Percentiles rank a stretch among this genome's conserved stretches.
Conservation (phyloP, 53 echinoderm and acorn worm species). For the Holothuria leucospilota region DNA sequence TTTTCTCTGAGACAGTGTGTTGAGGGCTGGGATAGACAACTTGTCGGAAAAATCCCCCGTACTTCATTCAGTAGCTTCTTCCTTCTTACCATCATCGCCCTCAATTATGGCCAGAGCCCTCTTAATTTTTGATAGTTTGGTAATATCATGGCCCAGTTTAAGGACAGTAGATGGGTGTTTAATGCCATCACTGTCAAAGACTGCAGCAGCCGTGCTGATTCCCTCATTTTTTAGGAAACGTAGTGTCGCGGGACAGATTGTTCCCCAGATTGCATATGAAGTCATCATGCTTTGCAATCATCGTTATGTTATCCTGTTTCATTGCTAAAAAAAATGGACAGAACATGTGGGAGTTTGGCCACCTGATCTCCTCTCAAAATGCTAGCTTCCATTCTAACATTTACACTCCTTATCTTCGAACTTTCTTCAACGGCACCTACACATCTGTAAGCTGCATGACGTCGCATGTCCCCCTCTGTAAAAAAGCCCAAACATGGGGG, state of each 20-base stretch:
- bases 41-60: neutral
- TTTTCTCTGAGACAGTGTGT: neutral
- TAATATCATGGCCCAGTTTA: slow-evolving; percentile 15
- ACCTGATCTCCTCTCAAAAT: too few relatives aligned
- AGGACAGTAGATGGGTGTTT: slow-evolving; percentile 24
- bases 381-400: too few relatives aligned
- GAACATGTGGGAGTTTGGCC: too few relatives aligned
- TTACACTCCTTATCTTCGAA: too few relatives aligned
- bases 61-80: slow-evolving; percentile 27
- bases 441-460: neutral
- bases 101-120: slow-evolving; percentile 2
- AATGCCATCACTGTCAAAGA: neutral
- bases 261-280: too few relatives aligned
- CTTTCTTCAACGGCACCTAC: neutral
- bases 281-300: too few relatives aligned
- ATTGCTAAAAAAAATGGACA: too few relatives aligned
- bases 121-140: slow-evolving; percentile 26
- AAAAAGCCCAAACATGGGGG: neutral
- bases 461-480: neutral
- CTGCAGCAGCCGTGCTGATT: too few relatives aligned
- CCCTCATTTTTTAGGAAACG: too few relatives aligned
- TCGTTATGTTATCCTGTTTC: too few relatives aligned
- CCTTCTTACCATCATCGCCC: neutral
- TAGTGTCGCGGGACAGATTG: too few relatives aligned
- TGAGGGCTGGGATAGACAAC: slow-evolving; percentile 8